Evolutionary conservation across 2,888 invertebrate species (phyloP), one percentile per base, ranked within the genome.

Genomic region (Cosmopolites sordidus): DNA sequence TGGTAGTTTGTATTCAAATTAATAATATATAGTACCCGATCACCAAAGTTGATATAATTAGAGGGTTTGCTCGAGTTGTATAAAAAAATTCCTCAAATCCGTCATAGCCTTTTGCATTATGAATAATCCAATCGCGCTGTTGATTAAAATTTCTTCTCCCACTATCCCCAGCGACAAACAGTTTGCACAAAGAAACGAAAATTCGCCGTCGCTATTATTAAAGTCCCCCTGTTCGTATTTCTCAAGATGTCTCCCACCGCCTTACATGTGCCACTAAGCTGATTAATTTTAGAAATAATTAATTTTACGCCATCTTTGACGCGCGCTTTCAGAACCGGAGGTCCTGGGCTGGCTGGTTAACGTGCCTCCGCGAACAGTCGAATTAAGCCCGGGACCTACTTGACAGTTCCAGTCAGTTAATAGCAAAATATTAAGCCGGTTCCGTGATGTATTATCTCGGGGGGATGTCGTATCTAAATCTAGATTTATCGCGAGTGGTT

Each of bases 261-360:
- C 40, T 40, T 16, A 14, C 40, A 40, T 40, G 17, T 41, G 38
- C 43, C 30, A 37, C 48, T 49, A 54, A 46, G 42, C 48, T 54
- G 54, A 54, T 54, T 54, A 54, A 54, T 54, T 54, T 48, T 41
- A 22, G 49, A 46, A 54, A 54, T 54, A 54, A 54, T 54, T 54
- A 54, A 54, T 54, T 54, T 49, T 48, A 38, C 49, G 45, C 49
- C 41, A 40, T 40, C 40, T 40, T 40, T 40, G 40, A 40, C 40
- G 40, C 14, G 33, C 33, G 33, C 33, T 33, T 12, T 12, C 33
- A 12, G 33, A n/a, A 3, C 5, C 33, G 33, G 12, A 4, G 12
- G 33, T 12, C 33, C 33, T n/a, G 33, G 33, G 3, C 12, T 5
- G 33, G 11, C 12, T 33, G 22, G 22, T 22, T 22, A 22, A 22